Evolutionary conservation across 2,797 vertebrate species (phyloP), one percentile per base, ranked within the genome.

Genomic region (Anolis apletophallus): DNA sequence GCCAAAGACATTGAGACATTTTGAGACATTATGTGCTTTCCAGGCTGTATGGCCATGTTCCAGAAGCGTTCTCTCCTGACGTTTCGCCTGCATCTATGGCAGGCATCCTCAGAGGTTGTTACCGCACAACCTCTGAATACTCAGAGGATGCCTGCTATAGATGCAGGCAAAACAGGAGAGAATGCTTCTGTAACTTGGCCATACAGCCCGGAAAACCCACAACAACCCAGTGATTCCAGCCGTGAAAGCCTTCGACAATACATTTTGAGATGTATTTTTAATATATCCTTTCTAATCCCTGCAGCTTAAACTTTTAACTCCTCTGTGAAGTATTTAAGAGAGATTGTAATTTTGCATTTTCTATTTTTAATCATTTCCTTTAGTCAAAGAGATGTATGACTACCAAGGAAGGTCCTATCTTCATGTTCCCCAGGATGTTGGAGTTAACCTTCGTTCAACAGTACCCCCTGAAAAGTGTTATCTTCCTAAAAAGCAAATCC

Each of bases 301-400:
- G 72, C 29, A 84, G 1, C 29, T 10, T 19, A 16, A 16, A 67
- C 2, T 7, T 40, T 68, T 23, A 74, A 75, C 21, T 52, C 5
- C 4, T 86, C 16, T 19, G 8, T 54, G 19, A 55, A 9, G 6
- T 77, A n/a, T 54, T 54, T 67, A 12, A 29, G 12, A 32, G 55
- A 71, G 34, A 55, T 23, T 59, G 10, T 71, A 79, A 78, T 57
- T 85, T 26, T n/a, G 17, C 68, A 87, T 83, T 91, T n/a, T 85
- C 87, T 85, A 54, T 91, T 32, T 86, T 90, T 85, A 34, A 85
- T 90, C 21, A 64, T 85, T 93, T 82, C n/a, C 79, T 91, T 96
- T 94, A 99, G 99, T 99, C 94, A 99, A 99, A 96, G 99, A 99
- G 89, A 98, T 98, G 97, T 99, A 98, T 85, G 99, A 99, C 95